phyloP scores from a whole-genome alignment of 2,888 invertebrate species.

The Amphipyra tragopoginis region DNA sequence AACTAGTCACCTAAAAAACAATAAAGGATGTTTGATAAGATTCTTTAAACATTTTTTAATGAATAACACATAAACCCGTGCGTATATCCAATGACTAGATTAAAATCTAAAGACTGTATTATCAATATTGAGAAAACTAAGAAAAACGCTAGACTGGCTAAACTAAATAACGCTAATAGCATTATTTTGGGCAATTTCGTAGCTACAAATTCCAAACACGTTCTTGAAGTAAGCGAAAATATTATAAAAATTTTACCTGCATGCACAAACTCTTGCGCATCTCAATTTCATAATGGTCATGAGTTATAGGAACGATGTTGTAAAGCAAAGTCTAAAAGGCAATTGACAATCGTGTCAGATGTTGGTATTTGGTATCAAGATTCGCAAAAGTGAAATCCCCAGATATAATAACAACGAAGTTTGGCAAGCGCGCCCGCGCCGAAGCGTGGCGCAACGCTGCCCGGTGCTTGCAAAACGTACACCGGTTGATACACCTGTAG shows the following conservation, averaged over 20 bases:
- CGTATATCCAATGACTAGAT: slow-evolving; percentile 1
- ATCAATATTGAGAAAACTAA: not conserved
- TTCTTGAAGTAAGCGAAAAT: not conserved
- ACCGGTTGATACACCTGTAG: slow-evolving; percentile 47
- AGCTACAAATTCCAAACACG: not conserved
- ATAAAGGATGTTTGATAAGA: not conserved
- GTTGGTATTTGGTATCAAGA: slow-evolving; percentile 39
- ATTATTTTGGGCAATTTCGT: not conserved
- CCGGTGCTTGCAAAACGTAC: slow-evolving; percentile 63
- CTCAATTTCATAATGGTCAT: slow-evolving; percentile 8
- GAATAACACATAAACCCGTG: slow-evolving; percentile 5
- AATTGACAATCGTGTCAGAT: slow-evolving; percentile 35
- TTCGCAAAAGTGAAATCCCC: slow-evolving; percentile 57
- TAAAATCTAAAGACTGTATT: slow-evolving; percentile 5
- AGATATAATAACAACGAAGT: slow-evolving; percentile 53
- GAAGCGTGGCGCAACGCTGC: slow-evolving; percentile 63
- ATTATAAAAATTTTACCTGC: not conserved
- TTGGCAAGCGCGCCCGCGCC: slow-evolving; percentile 63
- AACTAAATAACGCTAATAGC: not conserved
- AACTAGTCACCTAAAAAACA: too few relatives aligned
- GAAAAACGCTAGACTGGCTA: too few relatives aligned
- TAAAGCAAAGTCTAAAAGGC: slow-evolving; percentile 19
- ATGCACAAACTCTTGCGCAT: not conserved
- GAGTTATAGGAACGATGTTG: slow-evolving; percentile 3
- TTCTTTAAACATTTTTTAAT: not conserved